A percentile compares a stretch with the other conserved stretches of the same genome.
Conservation (phyloP, 1,140 invertebrate genomes). For the Stenopsyche tienmushanensis region DNA sequence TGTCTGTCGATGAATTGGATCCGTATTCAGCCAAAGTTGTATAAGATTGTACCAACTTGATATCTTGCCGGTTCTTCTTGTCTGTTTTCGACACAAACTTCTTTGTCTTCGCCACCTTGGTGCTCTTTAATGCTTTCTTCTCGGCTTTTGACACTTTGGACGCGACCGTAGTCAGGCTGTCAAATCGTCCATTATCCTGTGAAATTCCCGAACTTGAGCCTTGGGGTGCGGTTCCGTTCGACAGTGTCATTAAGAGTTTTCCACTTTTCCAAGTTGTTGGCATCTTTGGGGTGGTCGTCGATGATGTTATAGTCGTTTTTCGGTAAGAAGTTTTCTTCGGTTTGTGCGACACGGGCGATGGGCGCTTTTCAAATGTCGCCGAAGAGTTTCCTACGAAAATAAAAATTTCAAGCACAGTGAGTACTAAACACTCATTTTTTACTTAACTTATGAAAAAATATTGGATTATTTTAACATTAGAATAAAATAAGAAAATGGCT, state of each 20-base stretch:
- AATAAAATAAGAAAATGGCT: too few relatives aligned
- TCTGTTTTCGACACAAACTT: conserved; percentile 3
- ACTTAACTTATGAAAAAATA: neutral
- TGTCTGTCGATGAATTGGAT: conserved; percentile 11
- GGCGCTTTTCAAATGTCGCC: conserved; percentile 5
- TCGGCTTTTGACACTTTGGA: conserved; percentile 2
- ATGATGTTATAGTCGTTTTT: neutral
- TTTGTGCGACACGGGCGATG: conserved; percentile 4
- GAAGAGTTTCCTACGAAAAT: conserved; percentile 21
- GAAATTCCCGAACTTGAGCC: neutral
- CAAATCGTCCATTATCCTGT: neutral
- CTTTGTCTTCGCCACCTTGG: neutral
- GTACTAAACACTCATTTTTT: neutral
- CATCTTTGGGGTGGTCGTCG: conserved; percentile 5
- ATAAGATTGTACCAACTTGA: neutral
- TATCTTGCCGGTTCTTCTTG: conserved; percentile 1
- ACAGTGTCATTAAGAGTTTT: neutral
- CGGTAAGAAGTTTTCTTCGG: conserved; percentile 5
- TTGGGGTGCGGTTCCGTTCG: neutral
- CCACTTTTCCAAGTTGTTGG: neutral
- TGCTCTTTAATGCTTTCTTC: neutral
- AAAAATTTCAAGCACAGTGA: neutral
- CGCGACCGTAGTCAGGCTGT: neutral
- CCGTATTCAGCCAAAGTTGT: conserved; percentile 9
- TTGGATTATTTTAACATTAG: too few relatives aligned